A percentile compares a stretch with the other conserved stretches of the same genome.
Conservation (phyloP, 2,113 vertebrate genomes). For the Cavia aperea region DNA sequence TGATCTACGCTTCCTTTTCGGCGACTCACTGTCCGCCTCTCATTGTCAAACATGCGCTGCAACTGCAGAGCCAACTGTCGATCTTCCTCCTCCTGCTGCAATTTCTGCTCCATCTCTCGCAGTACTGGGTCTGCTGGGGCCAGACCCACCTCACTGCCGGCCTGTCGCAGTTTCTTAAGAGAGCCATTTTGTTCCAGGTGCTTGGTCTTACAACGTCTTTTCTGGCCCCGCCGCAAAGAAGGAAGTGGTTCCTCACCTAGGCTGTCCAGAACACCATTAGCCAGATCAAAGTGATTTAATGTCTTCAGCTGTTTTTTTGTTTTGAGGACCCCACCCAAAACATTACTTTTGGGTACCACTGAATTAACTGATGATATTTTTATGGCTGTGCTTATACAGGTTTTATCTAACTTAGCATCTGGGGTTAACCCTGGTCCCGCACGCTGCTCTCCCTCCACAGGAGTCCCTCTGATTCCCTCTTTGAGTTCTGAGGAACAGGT, state of each 20-base stretch:
- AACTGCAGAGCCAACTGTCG: slow-evolving; percentile 84
- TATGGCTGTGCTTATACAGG: slow-evolving; percentile 44
- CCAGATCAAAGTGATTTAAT: slow-evolving; percentile 66
- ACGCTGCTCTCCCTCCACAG: slow-evolving; percentile 25
- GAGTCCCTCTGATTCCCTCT: neutral
- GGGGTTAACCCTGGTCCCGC: slow-evolving; percentile 51
- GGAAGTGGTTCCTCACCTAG: slow-evolving; percentile 64
- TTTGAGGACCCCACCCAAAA: slow-evolving; percentile 53
- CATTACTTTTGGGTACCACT: slow-evolving; percentile 31
- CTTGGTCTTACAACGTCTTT: slow-evolving; percentile 91
- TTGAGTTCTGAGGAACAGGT: slow-evolving; percentile 27
- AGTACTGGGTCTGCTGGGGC: slow-evolving; percentile 52
- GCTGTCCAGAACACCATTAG: slow-evolving; percentile 73
- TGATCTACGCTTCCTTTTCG: slow-evolving; percentile 78
- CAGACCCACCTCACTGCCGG: slow-evolving; percentile 58
- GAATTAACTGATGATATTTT: slow-evolving; percentile 55
- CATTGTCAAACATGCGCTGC: slow-evolving; percentile 85
- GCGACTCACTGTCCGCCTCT: slow-evolving; percentile 78
- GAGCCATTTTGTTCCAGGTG: slow-evolving; percentile 83
- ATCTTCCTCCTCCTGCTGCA: slow-evolving; percentile 85
- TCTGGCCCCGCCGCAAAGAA: slow-evolving; percentile 81
- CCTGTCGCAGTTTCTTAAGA: slow-evolving; percentile 76
- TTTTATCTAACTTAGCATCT: slow-evolving; percentile 59
- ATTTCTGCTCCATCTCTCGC: slow-evolving; percentile 71
- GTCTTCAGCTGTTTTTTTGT: slow-evolving; percentile 73